Evolutionary conservation across 1,140 invertebrate species (phyloP).

Genomic region (Chymomyza costata): DNA sequence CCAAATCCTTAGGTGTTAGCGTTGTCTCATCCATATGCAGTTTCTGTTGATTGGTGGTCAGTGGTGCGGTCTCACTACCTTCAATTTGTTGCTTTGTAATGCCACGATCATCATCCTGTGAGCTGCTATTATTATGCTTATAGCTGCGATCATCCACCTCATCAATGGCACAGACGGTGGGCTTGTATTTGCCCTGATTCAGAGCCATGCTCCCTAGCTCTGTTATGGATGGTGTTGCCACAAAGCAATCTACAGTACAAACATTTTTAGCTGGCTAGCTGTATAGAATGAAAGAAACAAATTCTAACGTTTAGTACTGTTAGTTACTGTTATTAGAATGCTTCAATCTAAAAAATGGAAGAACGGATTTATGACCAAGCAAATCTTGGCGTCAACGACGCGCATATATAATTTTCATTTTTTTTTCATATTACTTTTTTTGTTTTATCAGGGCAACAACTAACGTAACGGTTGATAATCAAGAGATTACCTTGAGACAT

Average conservation of each 20-base stretch:
- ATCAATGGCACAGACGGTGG: constrained; percentile 65
- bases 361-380: no score
- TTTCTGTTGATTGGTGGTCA: constrained; percentile 70
- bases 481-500: constrained; percentile 64
- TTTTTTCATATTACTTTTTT: no score
- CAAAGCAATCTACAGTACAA: no score
- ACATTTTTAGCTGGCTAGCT: no score
- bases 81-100: constrained; percentile 56
- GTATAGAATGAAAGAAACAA: no score
- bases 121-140: constrained; percentile 50
- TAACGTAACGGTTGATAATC: constrained; percentile 45
- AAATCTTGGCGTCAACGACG: no score
- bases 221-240: no score
- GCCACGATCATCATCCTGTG: constrained; percentile 24
- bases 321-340: no score
- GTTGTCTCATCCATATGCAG: constrained; percentile 59
- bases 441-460: constrained; percentile 20
- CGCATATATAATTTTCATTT: no score
- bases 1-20: constrained; percentile 57
- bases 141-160: constrained; percentile 70
- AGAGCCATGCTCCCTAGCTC: constrained; percentile 62
- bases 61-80: constrained; percentile 65
- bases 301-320: no score
- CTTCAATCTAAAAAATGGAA: no score
- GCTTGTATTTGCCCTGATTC: constrained; percentile 69